Evolutionary conservation across 2,113 vertebrate genomes (phyloP).

Genomic region (Todiramphus saurophagus): DNA sequence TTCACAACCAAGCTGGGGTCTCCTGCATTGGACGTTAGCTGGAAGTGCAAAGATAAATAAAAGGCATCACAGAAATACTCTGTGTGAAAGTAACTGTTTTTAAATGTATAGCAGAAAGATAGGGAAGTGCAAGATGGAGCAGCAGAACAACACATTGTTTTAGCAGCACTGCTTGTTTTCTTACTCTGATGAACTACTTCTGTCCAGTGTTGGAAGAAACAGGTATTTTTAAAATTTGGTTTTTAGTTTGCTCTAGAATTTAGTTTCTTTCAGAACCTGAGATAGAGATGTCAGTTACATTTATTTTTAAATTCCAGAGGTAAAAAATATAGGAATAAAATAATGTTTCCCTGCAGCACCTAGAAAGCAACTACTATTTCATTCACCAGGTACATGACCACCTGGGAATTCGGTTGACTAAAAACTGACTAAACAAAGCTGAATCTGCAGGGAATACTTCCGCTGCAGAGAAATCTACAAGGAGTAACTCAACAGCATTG

Average conservation of each 20-base stretch:
- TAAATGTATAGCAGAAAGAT: not conserved
- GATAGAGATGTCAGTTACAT: not conserved
- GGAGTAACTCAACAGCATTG: not conserved
- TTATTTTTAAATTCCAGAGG: conserved; percentile 24
- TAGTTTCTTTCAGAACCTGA: not conserved
- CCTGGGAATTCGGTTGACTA: not conserved
- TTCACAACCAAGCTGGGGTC: not conserved
- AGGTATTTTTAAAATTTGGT: not conserved
- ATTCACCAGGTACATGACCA: not conserved
- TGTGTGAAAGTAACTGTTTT: not conserved
- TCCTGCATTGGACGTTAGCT: not conserved
- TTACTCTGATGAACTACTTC: not conserved
- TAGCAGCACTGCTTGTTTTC: not conserved
- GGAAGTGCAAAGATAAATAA: not conserved
- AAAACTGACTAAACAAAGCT: conserved; percentile 4
- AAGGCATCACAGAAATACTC: not conserved
- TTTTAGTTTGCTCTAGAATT: not conserved
- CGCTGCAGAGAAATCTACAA: not conserved
- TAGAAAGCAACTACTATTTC: not conserved
- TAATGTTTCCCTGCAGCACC: not conserved
- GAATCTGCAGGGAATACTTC: not conserved
- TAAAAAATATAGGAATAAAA: conserved; percentile 15
- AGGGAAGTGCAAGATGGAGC: not conserved
- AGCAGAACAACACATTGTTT: not conserved
- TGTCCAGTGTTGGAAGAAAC: not conserved